phyloP scores from a whole-genome alignment of 53 echinoderm and acorn worm species.

The Holothuria leucospilota region DNA sequence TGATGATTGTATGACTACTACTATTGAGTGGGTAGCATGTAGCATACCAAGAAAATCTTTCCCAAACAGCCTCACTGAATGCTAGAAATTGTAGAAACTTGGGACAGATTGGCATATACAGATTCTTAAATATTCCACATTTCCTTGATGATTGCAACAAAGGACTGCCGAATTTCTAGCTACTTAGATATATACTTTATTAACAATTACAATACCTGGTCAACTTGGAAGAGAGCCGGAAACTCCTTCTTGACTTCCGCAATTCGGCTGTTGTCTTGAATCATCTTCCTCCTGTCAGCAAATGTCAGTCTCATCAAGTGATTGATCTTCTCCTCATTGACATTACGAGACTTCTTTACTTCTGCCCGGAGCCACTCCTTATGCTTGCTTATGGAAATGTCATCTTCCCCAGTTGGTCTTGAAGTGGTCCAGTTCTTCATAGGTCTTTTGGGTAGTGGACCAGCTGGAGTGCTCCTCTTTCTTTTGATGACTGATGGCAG shows the following conservation, averaged over 20 bases:
- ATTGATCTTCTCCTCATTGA: not conserved
- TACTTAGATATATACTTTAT: not conserved
- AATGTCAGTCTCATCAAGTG: conserved; percentile 43
- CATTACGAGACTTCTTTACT: conserved; percentile 15
- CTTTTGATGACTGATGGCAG: not conserved
- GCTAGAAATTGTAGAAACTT: too few species aligned
- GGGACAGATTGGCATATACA: too few species aligned
- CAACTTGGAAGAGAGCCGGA: conserved; percentile 39
- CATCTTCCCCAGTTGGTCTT: conserved; percentile 50
- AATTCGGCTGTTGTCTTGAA: conserved; percentile 13
- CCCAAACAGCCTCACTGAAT: too few species aligned
- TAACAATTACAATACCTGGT: not conserved
- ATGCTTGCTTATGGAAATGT: conserved; percentile 21
- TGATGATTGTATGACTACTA: too few species aligned
- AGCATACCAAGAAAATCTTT: too few species aligned
- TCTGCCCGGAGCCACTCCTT: conserved; percentile 9
- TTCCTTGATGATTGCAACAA: too few species aligned
- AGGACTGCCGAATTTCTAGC: too few species aligned
- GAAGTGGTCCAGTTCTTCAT: conserved; percentile 42
- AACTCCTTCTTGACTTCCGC: conserved; percentile 13
- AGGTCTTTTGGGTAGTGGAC: not conserved
- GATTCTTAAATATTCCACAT: too few species aligned
- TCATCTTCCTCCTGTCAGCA: conserved; percentile 46
- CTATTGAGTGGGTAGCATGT: too few species aligned
- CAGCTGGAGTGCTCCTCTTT: not conserved